phyloP scores from a whole-genome alignment of 2,888 invertebrate genomes.

The Diachrysia chrysitis region DNA sequence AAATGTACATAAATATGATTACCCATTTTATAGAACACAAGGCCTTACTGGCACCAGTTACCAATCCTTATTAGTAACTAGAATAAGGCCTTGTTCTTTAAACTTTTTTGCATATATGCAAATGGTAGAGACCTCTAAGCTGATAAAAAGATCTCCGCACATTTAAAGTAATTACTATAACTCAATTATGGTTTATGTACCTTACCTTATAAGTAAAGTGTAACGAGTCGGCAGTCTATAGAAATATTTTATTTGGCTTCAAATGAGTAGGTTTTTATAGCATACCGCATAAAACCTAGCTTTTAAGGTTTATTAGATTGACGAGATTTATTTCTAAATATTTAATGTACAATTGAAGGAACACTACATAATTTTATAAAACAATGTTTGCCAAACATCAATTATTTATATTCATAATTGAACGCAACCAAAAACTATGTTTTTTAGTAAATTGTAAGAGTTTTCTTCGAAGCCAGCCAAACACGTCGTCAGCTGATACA shows the following conservation, averaged over 20 bases:
- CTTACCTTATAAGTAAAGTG: constrained; percentile 18
- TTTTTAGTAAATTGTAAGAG: not conserved
- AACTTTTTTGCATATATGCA: not conserved
- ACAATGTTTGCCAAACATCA: not conserved
- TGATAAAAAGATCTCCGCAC: no score
- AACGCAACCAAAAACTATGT: not conserved
- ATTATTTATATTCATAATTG: not conserved
- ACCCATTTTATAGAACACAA: no score
- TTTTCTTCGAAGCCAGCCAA: not conserved
- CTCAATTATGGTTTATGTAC: constrained; percentile 30
- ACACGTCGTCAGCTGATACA: not conserved
- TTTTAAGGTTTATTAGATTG: constrained; percentile 20
- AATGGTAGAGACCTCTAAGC: not conserved
- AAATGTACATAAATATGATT: no score
- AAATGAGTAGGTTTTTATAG: constrained; percentile 27
- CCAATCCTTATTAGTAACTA: no score
- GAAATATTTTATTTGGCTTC: constrained; percentile 28
- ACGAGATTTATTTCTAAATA: constrained; percentile 24
- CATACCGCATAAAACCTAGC: constrained; percentile 34
- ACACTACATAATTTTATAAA: not conserved
- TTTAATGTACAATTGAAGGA: constrained; percentile 22
- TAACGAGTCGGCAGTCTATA: constrained; percentile 17
- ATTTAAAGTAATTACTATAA: constrained; percentile 29
- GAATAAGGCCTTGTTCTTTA: not conserved
- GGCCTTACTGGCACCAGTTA: no score